Percentiles rank a stretch among this genome's conserved stretches.
These are phyloP conservation scores for Macrobrachium rosenbergii DNA, from an alignment of 1,140 invertebrate genomes.

Conservation along the genomic window DNA sequence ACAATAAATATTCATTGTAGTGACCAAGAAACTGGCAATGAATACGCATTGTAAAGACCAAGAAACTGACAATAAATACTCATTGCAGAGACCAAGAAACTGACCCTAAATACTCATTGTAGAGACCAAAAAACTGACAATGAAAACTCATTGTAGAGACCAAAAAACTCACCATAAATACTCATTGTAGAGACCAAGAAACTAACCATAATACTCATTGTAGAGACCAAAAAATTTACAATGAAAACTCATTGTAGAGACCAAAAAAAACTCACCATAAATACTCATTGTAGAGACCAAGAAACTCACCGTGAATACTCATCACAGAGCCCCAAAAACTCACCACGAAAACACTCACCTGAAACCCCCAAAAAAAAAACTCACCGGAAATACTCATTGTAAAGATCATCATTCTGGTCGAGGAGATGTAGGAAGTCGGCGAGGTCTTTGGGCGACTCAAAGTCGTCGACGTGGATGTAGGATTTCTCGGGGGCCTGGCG, in stretches of 20 bases:
- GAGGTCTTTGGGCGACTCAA: conserved; percentile 85
- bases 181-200: too few species aligned
- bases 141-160: too few species aligned
- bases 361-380: background rate
- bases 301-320: background rate
- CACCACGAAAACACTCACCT: background rate
- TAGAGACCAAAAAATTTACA: background rate
- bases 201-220: background rate
- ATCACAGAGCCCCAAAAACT: background rate
- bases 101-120: too few species aligned
- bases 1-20: too few species aligned
- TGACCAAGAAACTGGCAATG: too few species aligned
- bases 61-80: too few species aligned
- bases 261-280: too few species aligned
- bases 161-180: too few species aligned
- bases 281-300: background rate
- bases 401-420: conserved; percentile 87
- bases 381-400: conserved; percentile 90
- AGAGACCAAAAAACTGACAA: too few species aligned
- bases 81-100: too few species aligned
- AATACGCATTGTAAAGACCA: too few species aligned
- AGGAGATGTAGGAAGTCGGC: conserved; percentile 88
- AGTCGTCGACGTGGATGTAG: conserved; percentile 95
- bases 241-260: too few species aligned
- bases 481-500: conserved; percentile 88